phyloP scores from a whole-genome alignment of 2,797 vertebrate genomes.

The Bradypodion pumilum region DNA sequence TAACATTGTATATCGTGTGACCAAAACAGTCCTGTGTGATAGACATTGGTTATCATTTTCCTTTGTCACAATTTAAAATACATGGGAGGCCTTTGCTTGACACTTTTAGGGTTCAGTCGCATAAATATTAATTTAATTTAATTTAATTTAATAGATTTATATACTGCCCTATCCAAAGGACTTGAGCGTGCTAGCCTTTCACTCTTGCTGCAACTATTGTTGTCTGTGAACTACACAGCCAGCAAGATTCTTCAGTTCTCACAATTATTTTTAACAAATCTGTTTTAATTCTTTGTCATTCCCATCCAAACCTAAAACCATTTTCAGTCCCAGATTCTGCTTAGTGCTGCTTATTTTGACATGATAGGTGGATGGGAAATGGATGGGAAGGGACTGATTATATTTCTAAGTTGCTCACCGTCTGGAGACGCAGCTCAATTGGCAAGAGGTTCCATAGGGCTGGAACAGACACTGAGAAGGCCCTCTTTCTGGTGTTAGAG shows the following conservation, averaged over 20 bases:
- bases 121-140: too few relatives aligned
- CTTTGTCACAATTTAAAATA: constrained; percentile 8
- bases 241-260: neutral
- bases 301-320: neutral
- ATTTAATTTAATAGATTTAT: too few relatives aligned
- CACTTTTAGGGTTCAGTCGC: neutral
- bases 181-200: too few relatives aligned
- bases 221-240: neutral
- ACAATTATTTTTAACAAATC: too few relatives aligned
- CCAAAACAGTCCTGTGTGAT: too few relatives aligned
- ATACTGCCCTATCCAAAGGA: too few relatives aligned
- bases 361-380: neutral
- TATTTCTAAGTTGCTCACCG: neutral
- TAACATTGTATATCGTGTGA: too few relatives aligned
- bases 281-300: neutral
- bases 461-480: too few relatives aligned
- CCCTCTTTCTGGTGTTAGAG: too few relatives aligned
- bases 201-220: neutral
- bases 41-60: too few relatives aligned
- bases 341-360: neutral
- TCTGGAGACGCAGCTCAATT: too few relatives aligned
- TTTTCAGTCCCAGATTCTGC: neutral
- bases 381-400: neutral
- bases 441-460: too few relatives aligned
- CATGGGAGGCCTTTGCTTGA: neutral